Evolutionary conservation across 1,140 invertebrate genomes (phyloP).

Genomic region (Cydia pomonella): DNA sequence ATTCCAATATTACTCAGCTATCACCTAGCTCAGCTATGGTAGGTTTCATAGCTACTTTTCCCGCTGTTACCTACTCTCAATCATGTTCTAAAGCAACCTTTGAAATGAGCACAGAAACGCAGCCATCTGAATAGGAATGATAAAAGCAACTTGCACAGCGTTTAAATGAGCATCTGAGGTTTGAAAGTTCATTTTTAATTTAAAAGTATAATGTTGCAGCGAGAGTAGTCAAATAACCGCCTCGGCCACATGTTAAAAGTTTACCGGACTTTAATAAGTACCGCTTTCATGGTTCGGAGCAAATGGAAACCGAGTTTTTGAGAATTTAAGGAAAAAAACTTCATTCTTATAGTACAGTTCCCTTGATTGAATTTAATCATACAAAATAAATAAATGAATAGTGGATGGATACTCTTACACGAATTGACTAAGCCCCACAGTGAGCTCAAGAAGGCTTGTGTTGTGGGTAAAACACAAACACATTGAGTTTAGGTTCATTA

Average conservation of each 20-base stretch:
- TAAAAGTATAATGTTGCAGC: slow-evolving; percentile 29
- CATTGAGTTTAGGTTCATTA: no score
- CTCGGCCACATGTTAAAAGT: slow-evolving; percentile 13
- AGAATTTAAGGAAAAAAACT: neutral
- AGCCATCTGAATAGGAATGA: neutral
- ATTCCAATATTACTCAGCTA: no score
- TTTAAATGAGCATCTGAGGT: neutral
- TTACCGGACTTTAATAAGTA: slow-evolving; percentile 4
- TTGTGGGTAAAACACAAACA: no score
- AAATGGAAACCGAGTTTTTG: neutral
- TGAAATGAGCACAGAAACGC: neutral
- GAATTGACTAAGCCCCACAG: no score
- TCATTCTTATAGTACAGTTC: neutral
- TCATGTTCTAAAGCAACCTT: neutral
- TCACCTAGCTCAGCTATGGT: no score
- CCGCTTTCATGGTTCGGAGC: neutral
- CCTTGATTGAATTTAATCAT: neutral
- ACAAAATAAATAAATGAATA: no score
- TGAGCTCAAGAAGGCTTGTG: no score
- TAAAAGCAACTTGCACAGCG: neutral
- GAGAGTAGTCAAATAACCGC: slow-evolving; percentile 14
- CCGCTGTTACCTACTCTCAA: neutral
- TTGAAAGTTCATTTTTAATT: slow-evolving; percentile 29
- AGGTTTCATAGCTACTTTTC: no score
- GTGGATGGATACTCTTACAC: no score